Base-by-base conservation (phyloP, 2,797 vertebrate species). In the Glyptemys insculpta region DNA sequence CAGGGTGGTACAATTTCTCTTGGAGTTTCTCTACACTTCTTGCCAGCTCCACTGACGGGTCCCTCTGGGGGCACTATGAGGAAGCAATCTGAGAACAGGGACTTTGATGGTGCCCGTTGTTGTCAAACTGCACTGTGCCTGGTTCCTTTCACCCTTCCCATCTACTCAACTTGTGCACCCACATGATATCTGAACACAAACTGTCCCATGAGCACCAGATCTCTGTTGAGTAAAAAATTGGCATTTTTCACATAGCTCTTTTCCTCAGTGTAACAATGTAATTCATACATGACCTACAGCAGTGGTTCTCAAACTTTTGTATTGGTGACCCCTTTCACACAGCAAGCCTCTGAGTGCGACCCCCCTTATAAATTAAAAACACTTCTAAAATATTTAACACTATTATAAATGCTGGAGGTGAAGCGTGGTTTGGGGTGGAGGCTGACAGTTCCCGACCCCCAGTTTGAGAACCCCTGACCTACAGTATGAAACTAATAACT, bases 21-120 rank as follows among this genome's bases (percentile, higher is more conserved):
- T 65, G 31, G 34, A 19, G 2, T 52, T 94, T 90, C 95, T 27
- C 72, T 95, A 72, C 41, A 50, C 44, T 78, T 78, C 27, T 53
- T 31, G 2, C 76, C 83, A 72, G 49, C 74, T 37, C 47, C 53
- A 0, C 0, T 0, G 14, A 21, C 16, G 59, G 34, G 31, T 47
- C 10, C 15, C 2, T n/a, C 12, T n/a, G 49, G 72, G 85, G 50
- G 0, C 0, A 47, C 52, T 87, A 4, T 11, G 57, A 56, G 44
- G 37, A 54, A 85, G 41, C 83, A 83, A 79, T 79, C 80, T 54
- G 87, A 89, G 18, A 57, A n/a, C 31, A 0, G 0, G 41, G 62
- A 29, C 76, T 84, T 91, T 76, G 44, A 27, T 19, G 4, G 9
- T 68, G 18, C 65, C 18, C 5, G 16, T 18, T 57, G 56, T 57